Percentiles rank a stretch among this genome's conserved stretches.
Evolutionary conservation across 1,140 invertebrate species (phyloP).

Genomic region (Carposina sasakii): DNA sequence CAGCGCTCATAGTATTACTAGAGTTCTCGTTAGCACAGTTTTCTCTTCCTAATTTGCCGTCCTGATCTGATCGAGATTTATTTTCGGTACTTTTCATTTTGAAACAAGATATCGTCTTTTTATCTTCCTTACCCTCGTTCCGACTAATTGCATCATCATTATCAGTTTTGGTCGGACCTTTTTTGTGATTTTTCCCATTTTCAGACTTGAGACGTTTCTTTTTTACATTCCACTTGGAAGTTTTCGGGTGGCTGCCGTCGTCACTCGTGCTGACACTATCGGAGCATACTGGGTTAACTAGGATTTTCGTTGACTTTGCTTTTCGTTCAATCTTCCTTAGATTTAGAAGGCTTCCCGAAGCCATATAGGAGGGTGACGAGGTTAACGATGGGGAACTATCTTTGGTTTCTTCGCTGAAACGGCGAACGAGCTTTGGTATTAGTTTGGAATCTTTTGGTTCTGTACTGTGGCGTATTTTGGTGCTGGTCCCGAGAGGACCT

Average conservation of each 20-base stretch:
- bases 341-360: conserved; percentile 53
- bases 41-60: conserved; percentile 46
- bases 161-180: conserved; percentile 33
- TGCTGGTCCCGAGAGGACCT: conserved; percentile 58
- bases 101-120: conserved; percentile 64
- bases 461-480: conserved; percentile 41
- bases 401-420: conserved; percentile 41
- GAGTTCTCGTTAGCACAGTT: conserved; percentile 59
- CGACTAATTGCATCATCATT: conserved; percentile 43
- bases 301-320: conserved; percentile 66
- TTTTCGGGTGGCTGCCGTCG: conserved; percentile 53
- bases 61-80: conserved; percentile 52
- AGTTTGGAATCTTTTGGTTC: conserved; percentile 48
- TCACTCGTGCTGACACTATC: conserved; percentile 55
- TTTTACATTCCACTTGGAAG: conserved; percentile 59
- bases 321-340: conserved; percentile 62
- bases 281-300: conserved; percentile 61
- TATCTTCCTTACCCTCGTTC: conserved; percentile 47
- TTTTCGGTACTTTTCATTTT: conserved; percentile 59
- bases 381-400: conserved; percentile 43
- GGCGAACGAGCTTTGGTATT: conserved; percentile 39
- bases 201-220: conserved; percentile 58
- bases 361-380: conserved; percentile 48
- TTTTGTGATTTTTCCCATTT: conserved; percentile 33
- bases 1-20: conserved; percentile 48